Percentiles rank a stretch among this genome's conserved stretches.
Evolutionary conservation across 2,888 invertebrate species (phyloP).

Genomic region (Drosophila rubida): DNA sequence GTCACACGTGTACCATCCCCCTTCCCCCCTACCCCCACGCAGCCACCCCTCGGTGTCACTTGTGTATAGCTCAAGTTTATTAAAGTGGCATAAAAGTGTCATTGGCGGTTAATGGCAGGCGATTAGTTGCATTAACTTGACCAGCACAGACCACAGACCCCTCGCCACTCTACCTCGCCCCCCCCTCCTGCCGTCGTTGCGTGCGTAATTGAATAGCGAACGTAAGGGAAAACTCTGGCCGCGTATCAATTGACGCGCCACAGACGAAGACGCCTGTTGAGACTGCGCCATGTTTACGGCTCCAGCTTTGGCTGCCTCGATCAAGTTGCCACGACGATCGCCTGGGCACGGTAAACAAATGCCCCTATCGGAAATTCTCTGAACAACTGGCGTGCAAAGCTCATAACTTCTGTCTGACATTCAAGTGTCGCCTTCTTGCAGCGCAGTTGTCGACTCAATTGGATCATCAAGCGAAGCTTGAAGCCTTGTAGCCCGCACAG

Average conservation of each 20-base stretch:
- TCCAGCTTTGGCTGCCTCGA: no score
- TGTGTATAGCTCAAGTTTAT: slow-evolving; percentile 73
- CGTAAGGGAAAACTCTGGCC: background rate
- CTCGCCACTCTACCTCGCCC: background rate
- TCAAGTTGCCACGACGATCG: background rate
- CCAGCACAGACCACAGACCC: slow-evolving; percentile 32
- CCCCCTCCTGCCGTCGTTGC: slow-evolving; percentile 5
- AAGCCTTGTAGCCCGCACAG: no score
- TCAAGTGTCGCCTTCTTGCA: no score
- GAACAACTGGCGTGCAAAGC: no score
- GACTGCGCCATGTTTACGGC: no score
- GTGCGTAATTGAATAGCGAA: slow-evolving; percentile 51
- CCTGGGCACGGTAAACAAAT: no score
- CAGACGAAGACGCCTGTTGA: slow-evolving; percentile 1
- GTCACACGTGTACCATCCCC: slow-evolving; percentile 48
- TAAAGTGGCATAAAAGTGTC: slow-evolving; percentile 82
- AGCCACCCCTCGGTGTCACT: slow-evolving; percentile 33
- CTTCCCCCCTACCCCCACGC: slow-evolving; percentile 8
- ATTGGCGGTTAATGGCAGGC: slow-evolving; percentile 74
- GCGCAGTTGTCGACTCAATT: no score
- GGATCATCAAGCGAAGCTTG: no score
- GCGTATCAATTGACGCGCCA: slow-evolving; percentile 27
- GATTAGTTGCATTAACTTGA: slow-evolving; percentile 72
- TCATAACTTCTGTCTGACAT: no score
- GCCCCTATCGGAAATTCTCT: no score